Evolutionary conservation across 2,797 vertebrate genomes (phyloP).

Genomic region (Xyrichtys novacula): DNA sequence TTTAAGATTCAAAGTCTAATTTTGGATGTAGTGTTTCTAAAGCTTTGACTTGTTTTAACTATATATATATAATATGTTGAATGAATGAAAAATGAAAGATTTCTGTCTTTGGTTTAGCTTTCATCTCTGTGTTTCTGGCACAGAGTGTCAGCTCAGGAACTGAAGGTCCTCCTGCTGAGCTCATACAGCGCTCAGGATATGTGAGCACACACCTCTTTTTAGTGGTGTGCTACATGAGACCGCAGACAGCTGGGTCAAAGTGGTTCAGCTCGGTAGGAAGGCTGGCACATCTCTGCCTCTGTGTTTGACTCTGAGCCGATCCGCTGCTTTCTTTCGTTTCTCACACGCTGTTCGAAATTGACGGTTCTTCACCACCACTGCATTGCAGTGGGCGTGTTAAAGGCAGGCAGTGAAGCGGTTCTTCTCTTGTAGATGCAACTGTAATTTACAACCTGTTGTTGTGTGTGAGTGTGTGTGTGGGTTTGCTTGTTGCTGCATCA

Average conservation of each 20-base stretch:
- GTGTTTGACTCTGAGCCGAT: conserved; percentile 49
- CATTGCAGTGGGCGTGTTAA: conserved; percentile 13
- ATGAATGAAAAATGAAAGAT: background rate
- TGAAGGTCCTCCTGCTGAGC: conserved; percentile 37
- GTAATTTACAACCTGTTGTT: conserved; percentile 23
- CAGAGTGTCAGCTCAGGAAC: conserved; percentile 28
- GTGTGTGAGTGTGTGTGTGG: background rate
- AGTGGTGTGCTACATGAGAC: conserved; percentile 13
- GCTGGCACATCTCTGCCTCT: conserved; percentile 48
- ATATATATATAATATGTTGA: no score
- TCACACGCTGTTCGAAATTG: conserved; percentile 17
- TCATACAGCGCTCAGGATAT: conserved; percentile 3
- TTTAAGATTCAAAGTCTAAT: no score
- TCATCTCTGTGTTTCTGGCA: conserved; percentile 6
- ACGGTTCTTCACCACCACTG: conserved; percentile 37
- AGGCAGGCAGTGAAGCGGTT: conserved; percentile 11
- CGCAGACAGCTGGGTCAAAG: conserved; percentile 56
- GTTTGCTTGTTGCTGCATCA: background rate
- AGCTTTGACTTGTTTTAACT: no score
- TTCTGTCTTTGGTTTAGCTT: background rate
- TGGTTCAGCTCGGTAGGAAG: conserved; percentile 29
- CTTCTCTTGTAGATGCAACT: conserved; percentile 1
- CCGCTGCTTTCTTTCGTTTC: background rate
- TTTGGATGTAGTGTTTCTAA: no score
- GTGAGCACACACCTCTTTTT: conserved; percentile 3